A percentile compares a stretch with the other conserved stretches of the same genome.
phyloP scores from a whole-genome alignment of 1,140 invertebrate species.

The Lamellibrachia luymesi region DNA sequence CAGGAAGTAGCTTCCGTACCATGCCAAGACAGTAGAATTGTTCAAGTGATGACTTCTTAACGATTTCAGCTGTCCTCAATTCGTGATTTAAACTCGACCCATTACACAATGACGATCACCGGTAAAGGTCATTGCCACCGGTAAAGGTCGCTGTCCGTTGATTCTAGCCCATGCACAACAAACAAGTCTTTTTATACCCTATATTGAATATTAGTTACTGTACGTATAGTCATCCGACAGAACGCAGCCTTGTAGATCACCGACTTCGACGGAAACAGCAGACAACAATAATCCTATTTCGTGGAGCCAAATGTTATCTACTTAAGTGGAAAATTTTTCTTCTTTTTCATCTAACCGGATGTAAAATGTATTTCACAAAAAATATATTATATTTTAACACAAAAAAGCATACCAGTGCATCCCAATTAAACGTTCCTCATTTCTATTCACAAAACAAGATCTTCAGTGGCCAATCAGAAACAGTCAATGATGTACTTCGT shows the following conservation, averaged over 20 bases:
- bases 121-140: neutral
- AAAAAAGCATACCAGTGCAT: neutral
- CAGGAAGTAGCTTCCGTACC: neutral
- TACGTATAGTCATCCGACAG: neutral
- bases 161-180: neutral
- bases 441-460: neutral
- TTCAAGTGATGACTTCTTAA: neutral
- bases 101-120: neutral
- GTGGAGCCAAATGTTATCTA: neutral
- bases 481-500: neutral
- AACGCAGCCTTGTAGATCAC: neutral
- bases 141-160: neutral
- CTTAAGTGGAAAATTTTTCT: neutral
- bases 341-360: neutral
- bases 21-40: neutral
- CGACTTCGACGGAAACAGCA: neutral
- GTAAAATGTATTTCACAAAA: neutral
- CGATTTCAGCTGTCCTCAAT: neutral
- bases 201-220: neutral
- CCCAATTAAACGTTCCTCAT: neutral
- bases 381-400: neutral
- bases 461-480: neutral
- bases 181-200: neutral
- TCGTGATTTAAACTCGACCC: neutral
- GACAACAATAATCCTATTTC: neutral